A percentile compares a stretch with the other conserved stretches of the same genome.
Conservation (phyloP, 2,888 invertebrate genomes). For the Ferdinandea cuprea region DNA sequence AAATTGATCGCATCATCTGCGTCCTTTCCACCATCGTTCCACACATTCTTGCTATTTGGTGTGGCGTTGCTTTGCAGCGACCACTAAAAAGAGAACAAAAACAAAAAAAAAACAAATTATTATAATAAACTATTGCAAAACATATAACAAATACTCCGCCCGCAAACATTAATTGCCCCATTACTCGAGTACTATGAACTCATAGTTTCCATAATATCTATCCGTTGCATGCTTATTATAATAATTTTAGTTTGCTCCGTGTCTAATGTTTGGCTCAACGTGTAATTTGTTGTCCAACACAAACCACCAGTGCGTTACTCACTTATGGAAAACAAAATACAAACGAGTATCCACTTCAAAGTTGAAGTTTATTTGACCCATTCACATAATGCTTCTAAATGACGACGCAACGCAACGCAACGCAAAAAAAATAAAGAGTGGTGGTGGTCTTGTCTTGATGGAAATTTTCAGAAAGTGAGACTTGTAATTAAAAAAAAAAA, state of each 20-base stretch:
- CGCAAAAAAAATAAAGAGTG: no score
- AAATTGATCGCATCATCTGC: conserved; percentile 75
- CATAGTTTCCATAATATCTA: conserved; percentile 18
- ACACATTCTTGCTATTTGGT: conserved; percentile 78
- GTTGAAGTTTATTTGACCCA: conserved; percentile 11
- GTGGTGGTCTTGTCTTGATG: no score
- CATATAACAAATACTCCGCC: conserved; percentile 8
- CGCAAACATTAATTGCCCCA: conserved; percentile 18
- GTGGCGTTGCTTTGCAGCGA: conserved; percentile 79
- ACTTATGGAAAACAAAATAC: neutral
- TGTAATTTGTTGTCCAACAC: conserved; percentile 15
- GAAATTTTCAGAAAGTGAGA: conserved; percentile 38
- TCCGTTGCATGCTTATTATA: conserved; percentile 49
- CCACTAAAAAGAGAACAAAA: conserved; percentile 78
- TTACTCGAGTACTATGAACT: conserved; percentile 34
- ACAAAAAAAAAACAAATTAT: neutral
- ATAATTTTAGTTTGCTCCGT: conserved; percentile 5
- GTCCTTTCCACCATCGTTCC: conserved; percentile 77
- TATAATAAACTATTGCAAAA: conserved; percentile 26
- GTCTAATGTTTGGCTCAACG: neutral
- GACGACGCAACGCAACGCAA: neutral
- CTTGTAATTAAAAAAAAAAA: conserved; percentile 32
- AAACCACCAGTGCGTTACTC: conserved; percentile 26
- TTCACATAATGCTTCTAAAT: neutral
- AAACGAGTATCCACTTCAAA: neutral